Conservation (phyloP, 2,113 vertebrate species). For the Macquaria ambigua region DNA sequence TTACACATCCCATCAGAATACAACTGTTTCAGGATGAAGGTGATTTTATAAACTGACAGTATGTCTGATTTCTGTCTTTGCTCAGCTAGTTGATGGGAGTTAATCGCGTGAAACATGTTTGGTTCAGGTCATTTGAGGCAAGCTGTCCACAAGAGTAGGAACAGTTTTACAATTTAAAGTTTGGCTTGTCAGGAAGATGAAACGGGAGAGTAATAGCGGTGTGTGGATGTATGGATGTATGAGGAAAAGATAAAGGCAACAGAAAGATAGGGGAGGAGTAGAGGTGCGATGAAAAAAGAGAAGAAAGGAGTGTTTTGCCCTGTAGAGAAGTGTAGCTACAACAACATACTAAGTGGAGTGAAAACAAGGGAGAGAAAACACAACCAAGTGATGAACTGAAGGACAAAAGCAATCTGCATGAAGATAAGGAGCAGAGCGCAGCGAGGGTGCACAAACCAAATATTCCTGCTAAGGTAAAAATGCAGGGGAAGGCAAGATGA, state of each 20-base stretch:
- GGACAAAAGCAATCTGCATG: conserved; percentile 34
- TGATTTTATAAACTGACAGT: not conserved
- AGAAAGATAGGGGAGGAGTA: conserved; percentile 19
- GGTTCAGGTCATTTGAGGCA: conserved; percentile 21
- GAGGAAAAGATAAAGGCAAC: conserved; percentile 30
- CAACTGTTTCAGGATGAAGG: conserved; percentile 8
- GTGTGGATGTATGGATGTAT: not conserved
- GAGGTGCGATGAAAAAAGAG: conserved; percentile 20
- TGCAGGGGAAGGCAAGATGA: conserved; percentile 16
- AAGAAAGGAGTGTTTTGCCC: conserved; percentile 7
- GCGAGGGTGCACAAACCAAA: conserved; percentile 27
- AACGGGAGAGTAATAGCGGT: not conserved
- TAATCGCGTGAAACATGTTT: conserved; percentile 1
- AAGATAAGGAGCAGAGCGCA: conserved; percentile 20
- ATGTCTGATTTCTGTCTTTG: conserved; percentile 1
- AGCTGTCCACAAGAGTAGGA: not conserved
- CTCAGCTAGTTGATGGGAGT: not conserved
- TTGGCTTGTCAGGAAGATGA: conserved; percentile 11
- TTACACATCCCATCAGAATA: not conserved
- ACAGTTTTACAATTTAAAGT: not conserved
- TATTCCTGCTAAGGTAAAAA: conserved; percentile 36
- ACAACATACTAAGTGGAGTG: conserved; percentile 1
- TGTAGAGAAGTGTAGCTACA: not conserved
- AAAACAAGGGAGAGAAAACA: conserved; percentile 26
- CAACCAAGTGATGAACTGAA: conserved; percentile 10